A percentile compares a stretch with the other conserved stretches of the same genome.
These are phyloP conservation scores for Chaetogeoica ovagalla DNA, from an alignment of 2,888 invertebrate species.

Conservation along the genomic window DNA sequence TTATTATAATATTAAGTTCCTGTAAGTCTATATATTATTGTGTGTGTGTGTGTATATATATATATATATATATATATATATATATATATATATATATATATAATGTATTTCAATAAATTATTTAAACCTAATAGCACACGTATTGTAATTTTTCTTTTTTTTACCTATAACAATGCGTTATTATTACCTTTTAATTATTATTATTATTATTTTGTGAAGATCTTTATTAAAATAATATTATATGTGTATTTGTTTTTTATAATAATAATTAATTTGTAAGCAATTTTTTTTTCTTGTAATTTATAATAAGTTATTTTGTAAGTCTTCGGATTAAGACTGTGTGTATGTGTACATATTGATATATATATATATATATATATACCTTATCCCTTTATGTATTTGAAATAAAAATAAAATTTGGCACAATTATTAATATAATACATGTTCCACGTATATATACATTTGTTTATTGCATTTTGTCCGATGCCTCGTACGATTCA, in stretches of 20 bases:
- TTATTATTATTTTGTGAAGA: slow-evolving; percentile 4
- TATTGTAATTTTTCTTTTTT: not conserved
- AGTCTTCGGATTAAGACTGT: slow-evolving; percentile 40
- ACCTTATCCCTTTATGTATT: no score
- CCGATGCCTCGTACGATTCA: no score
- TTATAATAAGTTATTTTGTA: slow-evolving; percentile 17
- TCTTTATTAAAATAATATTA: slow-evolving; percentile 26
- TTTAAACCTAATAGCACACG: no score
- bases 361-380: not conserved
- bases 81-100: not conserved
- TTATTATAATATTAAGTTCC: slow-evolving; percentile 41
- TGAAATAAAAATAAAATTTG: no score
- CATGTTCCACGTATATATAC: no score
- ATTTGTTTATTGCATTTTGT: no score
- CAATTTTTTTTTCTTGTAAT: slow-evolving; percentile 10
- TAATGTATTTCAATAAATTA: no score
- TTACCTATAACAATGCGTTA: not conserved
- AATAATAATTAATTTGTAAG: slow-evolving; percentile 17
- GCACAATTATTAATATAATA: no score
- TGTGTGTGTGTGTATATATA: no score
- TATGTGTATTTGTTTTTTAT: slow-evolving; percentile 8
- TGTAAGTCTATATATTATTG: slow-evolving; percentile 36
- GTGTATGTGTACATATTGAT: slow-evolving; percentile 28
- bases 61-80: slow-evolving; percentile 25
- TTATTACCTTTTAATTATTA: not conserved